Base-by-base conservation (phyloP, 2,797 vertebrate species). In the Pelochelys cantorii region DNA sequence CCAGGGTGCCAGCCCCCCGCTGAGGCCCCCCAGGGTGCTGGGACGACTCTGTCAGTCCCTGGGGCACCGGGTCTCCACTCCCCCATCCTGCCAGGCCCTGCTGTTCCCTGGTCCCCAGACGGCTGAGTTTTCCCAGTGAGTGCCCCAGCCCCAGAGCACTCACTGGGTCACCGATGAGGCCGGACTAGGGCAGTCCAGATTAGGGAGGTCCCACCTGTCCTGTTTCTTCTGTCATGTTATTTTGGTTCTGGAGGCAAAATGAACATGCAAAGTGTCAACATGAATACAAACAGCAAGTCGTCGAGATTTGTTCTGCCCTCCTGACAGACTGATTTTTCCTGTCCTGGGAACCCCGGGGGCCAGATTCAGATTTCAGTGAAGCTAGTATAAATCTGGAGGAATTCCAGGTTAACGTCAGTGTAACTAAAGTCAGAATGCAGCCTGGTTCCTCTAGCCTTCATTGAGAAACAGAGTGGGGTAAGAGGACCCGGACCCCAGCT, bases 321-420 rank as follows among this genome's bases (percentile, higher is more conserved):
- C 85, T 1, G 57, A 34, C 87, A 86, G 0, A 48, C 81, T 31
- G 78, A 55, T 79, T 75, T 75, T 1, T 52, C 65, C 31, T 15
- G 81, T 75, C 87, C 79, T 48, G 79, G 56, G 54, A 74, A 53
- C 59, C 53, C 59, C 78, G 54, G 5, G 71, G 34, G 60, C 86
- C 74, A 1, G 15, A 1, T 84, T 37, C 1, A 1, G 37, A 78
- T 54, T 23, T 71, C 68, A 37, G n/a, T 2, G 18, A 37, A 22
- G n/a, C 87, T 1, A 0, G 87, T 0, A 3, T 52, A 1, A 42
- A 74, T 53, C 84, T n/a, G 68, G 15, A 56, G 42, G 74, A 0
- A 22, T 81, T 48, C 54, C 2, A 2, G 29, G 11, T 65, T 25
- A 57, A 55, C 79, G 53, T 1, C 2, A 0, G 0, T 13, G 4